phyloP scores from a whole-genome alignment of 53 echinoderm and acorn worm genomes.

The Holothuria leucospilota region DNA sequence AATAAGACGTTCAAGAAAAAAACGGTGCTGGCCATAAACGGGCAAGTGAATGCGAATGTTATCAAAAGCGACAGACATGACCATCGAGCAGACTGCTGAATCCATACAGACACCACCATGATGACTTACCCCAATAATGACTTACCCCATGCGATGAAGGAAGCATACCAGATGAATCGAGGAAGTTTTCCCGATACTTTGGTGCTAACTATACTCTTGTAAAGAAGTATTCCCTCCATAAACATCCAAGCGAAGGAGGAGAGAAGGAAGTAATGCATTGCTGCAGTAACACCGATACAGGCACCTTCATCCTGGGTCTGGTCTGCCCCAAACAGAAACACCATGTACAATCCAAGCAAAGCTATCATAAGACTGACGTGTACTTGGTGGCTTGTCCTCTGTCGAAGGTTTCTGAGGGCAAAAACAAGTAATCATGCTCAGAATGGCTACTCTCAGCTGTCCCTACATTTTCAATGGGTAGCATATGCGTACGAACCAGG shows the following conservation, averaged over 20 bases:
- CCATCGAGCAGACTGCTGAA: too few relatives aligned
- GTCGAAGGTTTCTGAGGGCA: neutral
- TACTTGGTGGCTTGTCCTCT: neutral
- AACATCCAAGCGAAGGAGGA: conserved; percentile 17
- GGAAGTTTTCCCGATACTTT: neutral
- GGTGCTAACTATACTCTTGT: neutral
- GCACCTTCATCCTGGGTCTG: neutral
- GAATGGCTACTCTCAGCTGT: too few relatives aligned
- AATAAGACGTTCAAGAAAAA: too few relatives aligned
- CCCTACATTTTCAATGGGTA: too few relatives aligned
- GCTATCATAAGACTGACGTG: conserved; percentile 15
- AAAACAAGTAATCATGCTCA: too few relatives aligned
- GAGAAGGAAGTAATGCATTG: conserved; percentile 20
- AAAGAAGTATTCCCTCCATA: conserved; percentile 12
- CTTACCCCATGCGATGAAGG: conserved; percentile 19
- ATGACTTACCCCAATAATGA: too few relatives aligned
- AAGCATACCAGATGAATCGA: conserved; percentile 16
- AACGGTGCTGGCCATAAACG: too few relatives aligned
- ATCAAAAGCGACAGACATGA: too few relatives aligned
- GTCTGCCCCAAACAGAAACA: conserved; percentile 20
- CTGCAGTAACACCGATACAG: neutral
- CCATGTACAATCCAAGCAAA: neutral
- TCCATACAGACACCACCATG: too few relatives aligned
- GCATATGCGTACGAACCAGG: too few relatives aligned
- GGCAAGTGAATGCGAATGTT: too few relatives aligned